Base-by-base conservation (phyloP, 2,888 invertebrate species). In the Subacronicta megacephala region DNA sequence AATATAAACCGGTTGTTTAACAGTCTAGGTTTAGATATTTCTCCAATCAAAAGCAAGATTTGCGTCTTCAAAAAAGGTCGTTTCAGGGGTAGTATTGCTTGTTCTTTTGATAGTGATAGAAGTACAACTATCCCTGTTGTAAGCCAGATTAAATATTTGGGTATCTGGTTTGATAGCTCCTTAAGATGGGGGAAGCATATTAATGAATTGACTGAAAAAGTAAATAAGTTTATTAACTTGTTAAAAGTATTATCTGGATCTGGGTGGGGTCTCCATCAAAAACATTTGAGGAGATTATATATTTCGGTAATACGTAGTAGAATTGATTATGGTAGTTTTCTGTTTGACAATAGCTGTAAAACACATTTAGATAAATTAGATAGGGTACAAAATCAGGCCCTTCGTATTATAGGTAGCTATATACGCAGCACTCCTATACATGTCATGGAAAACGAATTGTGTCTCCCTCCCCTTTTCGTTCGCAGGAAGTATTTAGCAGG, bases 321-420 rank as follows among this genome's bases (percentile, higher is more conserved):
- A 29, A 26, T 42, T 29, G 42, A 42, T 16, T 42, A 29, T 42
- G 42, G 15, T 12, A 42, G 42, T 29, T 42, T 42, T 16, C 29
- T 42, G 15, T 42, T 16, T 42, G 42, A 29, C 42, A 42, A 42
- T 42, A 15, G 42, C 16, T 42, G 23, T 29, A 26, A 42, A 10
- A 16, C 37, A 3, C 17, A 37, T 18, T 6, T 37, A 17, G 4
- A 3, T 3, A 37, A 37, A 37, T 6, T 33, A 33, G 33, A 33
- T 13, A 33, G 13, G 33, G 6, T 13, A 0, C 33, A 33, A 33
- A 33, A 33, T 13, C 33, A 33, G 13, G 33, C 33, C 13, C 13
- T 33, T 13, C 33, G 33, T 13, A 6, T n/a, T 33, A 13, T 33
- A 3, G 20, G 20, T 7, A 7, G 20, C 3, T 20, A 6, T 20